Conservation (phyloP, 53 echinoderm and acorn worm species). For the Temnopleurus reevesii region DNA sequence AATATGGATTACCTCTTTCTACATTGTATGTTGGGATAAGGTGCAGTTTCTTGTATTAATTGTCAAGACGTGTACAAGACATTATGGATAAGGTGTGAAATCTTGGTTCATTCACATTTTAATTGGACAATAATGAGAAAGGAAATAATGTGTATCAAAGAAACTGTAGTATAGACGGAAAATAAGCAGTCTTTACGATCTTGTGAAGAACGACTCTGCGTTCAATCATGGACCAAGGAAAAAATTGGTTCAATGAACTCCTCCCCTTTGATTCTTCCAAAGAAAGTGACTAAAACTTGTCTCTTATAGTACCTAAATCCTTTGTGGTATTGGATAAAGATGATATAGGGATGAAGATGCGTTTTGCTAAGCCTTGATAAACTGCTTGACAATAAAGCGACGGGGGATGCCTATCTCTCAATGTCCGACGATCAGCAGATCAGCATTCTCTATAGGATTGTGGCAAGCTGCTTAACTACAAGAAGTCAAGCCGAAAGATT, state of each 20-base stretch:
- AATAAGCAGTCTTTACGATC: too few species aligned
- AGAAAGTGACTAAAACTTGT: not conserved
- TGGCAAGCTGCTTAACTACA: not conserved
- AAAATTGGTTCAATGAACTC: constrained; percentile 23
- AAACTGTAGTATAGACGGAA: too few species aligned
- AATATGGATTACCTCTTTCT: too few species aligned
- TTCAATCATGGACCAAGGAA: too few species aligned
- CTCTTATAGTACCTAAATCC: not conserved
- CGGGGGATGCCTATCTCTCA: not conserved
- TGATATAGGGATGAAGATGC: not conserved
- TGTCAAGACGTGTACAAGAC: too few species aligned
- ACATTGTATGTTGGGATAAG: too few species aligned
- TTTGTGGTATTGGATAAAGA: not conserved
- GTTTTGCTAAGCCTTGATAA: not conserved
- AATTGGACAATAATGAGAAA: too few species aligned
- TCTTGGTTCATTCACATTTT: too few species aligned
- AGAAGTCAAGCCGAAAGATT: constrained; percentile 32
- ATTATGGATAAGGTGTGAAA: too few species aligned
- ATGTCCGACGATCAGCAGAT: not conserved
- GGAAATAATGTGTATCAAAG: too few species aligned
- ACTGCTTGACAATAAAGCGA: not conserved
- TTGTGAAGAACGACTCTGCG: too few species aligned
- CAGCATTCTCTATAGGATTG: constrained; percentile 13
- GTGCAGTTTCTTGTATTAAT: too few species aligned
- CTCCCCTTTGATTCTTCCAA: constrained; percentile 16